phyloP scores from a whole-genome alignment of 1,140 invertebrate genomes.

The Chelonus insularis region DNA sequence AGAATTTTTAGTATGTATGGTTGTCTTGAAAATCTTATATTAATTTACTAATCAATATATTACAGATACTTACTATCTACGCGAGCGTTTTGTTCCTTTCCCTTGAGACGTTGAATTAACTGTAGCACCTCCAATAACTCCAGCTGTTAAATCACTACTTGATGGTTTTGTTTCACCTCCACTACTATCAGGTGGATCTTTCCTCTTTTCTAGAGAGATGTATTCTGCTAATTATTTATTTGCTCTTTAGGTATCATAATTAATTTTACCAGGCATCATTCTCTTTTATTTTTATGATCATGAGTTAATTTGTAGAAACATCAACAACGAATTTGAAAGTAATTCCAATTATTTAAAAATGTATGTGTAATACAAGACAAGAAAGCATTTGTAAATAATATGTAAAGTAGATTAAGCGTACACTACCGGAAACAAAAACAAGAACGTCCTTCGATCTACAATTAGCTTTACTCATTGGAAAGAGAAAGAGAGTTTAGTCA shows the following conservation, averaged over 20 bases:
- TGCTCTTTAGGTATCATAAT: not conserved
- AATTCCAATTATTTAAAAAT: no score
- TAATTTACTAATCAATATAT: no score
- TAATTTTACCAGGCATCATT: not conserved
- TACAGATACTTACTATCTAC: conserved; percentile 73
- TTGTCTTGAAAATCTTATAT: no score
- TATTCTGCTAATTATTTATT: conserved; percentile 55
- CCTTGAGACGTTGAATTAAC: conserved; percentile 63
- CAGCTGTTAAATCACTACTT: conserved; percentile 61
- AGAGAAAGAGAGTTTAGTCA: conserved; percentile 40
- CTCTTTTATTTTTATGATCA: no score
- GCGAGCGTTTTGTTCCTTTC: conserved; percentile 71
- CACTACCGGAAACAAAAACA: not conserved
- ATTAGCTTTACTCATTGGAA: not conserved
- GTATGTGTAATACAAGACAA: not conserved
- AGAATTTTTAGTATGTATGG: no score
- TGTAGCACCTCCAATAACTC: conserved; percentile 60
- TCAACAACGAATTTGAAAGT: no score
- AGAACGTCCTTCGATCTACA: not conserved
- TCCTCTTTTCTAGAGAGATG: conserved; percentile 77
- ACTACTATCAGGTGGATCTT: conserved; percentile 75
- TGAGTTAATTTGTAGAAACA: no score
- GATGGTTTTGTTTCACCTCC: conserved; percentile 73
- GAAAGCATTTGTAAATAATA: not conserved
- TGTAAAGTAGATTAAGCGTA: no score